A percentile compares a stretch with the other conserved stretches of the same genome.
phyloP scores from a whole-genome alignment of 1,140 invertebrate species.

The Brachionus koreanus region DNA sequence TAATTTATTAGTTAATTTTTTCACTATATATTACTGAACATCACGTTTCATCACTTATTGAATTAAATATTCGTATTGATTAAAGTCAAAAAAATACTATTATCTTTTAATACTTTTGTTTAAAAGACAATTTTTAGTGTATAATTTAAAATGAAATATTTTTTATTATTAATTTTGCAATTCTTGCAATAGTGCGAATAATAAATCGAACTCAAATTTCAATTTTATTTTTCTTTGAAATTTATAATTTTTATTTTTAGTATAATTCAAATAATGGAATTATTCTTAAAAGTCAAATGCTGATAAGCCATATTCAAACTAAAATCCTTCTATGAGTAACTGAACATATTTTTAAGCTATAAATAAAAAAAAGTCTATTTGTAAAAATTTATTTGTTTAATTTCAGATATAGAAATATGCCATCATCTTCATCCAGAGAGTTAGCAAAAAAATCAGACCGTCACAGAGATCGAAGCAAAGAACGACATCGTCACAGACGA shows the following conservation, averaged over 20 bases:
- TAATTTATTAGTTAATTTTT: too few species aligned
- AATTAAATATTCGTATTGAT: too few species aligned
- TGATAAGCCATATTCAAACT: not conserved
- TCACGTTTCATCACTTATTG: too few species aligned
- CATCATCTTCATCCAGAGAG: slow-evolving; percentile 9
- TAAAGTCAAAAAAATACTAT: too few species aligned
- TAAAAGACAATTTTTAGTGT: not conserved
- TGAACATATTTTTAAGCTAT: not conserved
- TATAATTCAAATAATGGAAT: not conserved
- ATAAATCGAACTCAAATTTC: not conserved
- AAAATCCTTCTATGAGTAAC: not conserved
- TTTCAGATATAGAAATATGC: not conserved
- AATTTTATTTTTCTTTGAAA: not conserved
- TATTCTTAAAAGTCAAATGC: not conserved
- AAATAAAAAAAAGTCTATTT: not conserved
- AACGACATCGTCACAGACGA: not conserved
- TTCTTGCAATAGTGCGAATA: not conserved
- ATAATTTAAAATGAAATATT: not conserved
- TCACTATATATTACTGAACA: too few species aligned
- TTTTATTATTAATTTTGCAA: not conserved
- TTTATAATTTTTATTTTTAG: not conserved
- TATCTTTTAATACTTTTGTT: too few species aligned
- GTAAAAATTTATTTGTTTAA: not conserved
- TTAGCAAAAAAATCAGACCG: not conserved
- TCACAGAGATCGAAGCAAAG: not conserved